These are phyloP conservation scores for Tiliacea aurago DNA, from an alignment of 2,888 invertebrate species.

Conservation along the genomic window DNA sequence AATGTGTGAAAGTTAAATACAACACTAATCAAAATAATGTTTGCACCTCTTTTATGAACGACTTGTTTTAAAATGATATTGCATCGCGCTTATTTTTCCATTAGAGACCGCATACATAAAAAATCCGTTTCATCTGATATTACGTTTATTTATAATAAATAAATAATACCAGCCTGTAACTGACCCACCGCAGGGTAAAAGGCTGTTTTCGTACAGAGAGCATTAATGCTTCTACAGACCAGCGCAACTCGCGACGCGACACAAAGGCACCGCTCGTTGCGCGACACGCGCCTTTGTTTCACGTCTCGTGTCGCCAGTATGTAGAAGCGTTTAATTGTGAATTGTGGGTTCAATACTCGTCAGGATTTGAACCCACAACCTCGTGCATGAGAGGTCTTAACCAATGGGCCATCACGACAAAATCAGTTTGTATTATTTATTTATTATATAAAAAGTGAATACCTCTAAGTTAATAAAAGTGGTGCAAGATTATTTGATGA, in stretches of 20 bases:
- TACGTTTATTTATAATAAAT: not conserved
- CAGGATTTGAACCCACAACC: not conserved
- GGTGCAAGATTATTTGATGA: conserved; percentile 24
- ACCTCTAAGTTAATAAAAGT: conserved; percentile 11
- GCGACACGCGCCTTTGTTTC: no score
- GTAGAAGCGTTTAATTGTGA: no score
- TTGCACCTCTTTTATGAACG: conserved; percentile 14
- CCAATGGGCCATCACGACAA: not conserved
- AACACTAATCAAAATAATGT: not conserved
- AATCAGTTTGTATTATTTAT: not conserved
- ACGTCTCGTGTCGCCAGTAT: no score
- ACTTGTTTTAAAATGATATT: not conserved
- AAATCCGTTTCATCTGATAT: not conserved
- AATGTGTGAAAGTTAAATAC: not conserved
- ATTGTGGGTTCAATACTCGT: not conserved
- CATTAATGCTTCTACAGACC: no score
- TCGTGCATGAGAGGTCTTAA: not conserved
- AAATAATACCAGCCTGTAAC: not conserved
- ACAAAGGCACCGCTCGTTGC: no score
- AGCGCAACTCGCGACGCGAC: no score
- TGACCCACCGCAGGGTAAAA: not conserved
- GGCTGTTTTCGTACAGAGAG: not conserved
- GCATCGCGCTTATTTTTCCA: not conserved
- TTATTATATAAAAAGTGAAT: not conserved
- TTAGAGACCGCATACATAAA: not conserved